Base-by-base conservation (phyloP, 2,113 vertebrate genomes). In the Formicarius rufipectus region DNA sequence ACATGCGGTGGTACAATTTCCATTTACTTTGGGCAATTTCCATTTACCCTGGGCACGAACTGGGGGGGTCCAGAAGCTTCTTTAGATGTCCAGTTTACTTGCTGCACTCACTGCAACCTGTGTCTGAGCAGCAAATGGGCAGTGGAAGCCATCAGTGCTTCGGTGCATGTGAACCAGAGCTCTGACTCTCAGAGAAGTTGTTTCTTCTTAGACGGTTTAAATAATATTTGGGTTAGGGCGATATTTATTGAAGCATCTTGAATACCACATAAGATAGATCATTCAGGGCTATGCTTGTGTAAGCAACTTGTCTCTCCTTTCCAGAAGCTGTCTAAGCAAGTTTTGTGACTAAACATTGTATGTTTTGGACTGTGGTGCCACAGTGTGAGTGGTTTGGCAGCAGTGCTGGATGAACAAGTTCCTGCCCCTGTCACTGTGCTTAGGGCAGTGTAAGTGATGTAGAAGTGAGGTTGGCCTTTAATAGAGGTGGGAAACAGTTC, bases 301-400 rank as follows among this genome's bases (percentile, higher is more conserved):
- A 94, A 91, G 84, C 71, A 91, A 24, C 78, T 91, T 80, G 87
- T 95, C 53, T 78, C 39, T 91, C 53, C 74, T 90, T 95, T 83
- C 83, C 90, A 93, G 71, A 95, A 96, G 94, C 95, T 96, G 94
- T 90, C 95, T 94, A 94, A 97, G 96, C 90, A 94, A 85, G 49
- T 73, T 93, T 6, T 56, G 67, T 0, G 5, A 91, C 89, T 75
- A 76, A 94, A 68, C 0, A 0, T 13, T 91, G 92, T 95, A 7
- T 94, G 58, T 87, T 87, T 95, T 97, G 92, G 87, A 93, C 35
- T 40, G 82, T 1, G 37, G 78, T 60, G 94, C 82, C 44, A 31
- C 31, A 33, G 84, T 0, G 0, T 0, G 1, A 90, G 55, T 77
- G 76, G 58, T 63, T 96, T 97, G 95, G 96, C 95, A 90, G 86